phyloP scores from a whole-genome alignment of 2,113 vertebrate genomes.

The Melospiza melodia region DNA sequence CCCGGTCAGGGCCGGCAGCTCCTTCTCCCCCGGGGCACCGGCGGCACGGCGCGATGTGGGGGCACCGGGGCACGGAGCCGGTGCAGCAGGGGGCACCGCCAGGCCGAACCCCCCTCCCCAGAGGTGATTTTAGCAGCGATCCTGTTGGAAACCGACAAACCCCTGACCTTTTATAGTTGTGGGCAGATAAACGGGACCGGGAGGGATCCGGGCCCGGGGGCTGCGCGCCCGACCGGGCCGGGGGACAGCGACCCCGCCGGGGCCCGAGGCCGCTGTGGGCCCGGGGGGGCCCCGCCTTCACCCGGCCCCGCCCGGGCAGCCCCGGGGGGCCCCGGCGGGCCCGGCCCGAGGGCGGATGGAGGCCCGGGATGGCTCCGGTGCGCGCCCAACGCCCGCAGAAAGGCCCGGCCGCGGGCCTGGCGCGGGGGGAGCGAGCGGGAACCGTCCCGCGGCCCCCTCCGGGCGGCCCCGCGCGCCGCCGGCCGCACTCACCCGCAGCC shows the following conservation, averaged over 20 bases:
- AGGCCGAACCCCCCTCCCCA: not conserved
- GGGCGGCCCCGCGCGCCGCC: not conserved
- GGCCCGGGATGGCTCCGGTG: not conserved
- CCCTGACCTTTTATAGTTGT: rapidly evolving
- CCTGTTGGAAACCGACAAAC: not conserved
- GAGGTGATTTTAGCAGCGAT: not conserved
- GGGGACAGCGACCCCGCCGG: not conserved
- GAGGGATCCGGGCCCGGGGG: not conserved
- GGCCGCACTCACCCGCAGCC: not conserved
- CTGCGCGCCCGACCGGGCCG: not conserved
- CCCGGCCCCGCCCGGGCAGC: not conserved
- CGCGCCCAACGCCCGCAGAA: not conserved
- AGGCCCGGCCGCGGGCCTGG: too few species aligned
- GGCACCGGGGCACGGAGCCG: not conserved
- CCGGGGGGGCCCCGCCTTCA: not conserved
- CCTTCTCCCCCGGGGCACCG: not conserved
- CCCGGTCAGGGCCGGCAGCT: not conserved
- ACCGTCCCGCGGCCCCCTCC: not conserved
- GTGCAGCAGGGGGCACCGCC: not conserved
- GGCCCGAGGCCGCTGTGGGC: too few species aligned
- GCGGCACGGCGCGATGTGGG: not conserved
- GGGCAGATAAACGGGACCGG: too few species aligned
- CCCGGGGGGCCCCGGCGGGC: not conserved
- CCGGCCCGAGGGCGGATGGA: not conserved
- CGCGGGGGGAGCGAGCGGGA: not conserved